Base-by-base conservation (phyloP, 2,888 invertebrate genomes). In the Barypeithes pellucidus region DNA sequence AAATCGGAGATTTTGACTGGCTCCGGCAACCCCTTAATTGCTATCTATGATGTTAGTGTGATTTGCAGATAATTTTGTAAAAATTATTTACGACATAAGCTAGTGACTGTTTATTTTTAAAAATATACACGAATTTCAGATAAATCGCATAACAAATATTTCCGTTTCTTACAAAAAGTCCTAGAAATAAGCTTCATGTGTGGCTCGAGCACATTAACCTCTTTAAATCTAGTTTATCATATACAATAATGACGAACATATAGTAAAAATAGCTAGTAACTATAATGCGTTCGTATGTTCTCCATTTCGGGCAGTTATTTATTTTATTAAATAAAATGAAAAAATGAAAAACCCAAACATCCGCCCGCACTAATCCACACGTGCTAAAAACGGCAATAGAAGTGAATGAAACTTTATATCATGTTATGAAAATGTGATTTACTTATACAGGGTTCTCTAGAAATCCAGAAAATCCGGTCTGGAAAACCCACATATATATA, bases 321-420 rank as follows among this genome's bases (percentile, higher is more conserved):
- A 66, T 72, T 72, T 66, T 71, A 66, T 66, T 65, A 72, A 72
- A 59, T 60, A 43, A 24, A 54, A 54, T 54, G 20, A 59, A 65
- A 65, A 61, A 52, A 66, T n/a, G 9, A 50, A 72, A 72, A 59
- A 66, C 45, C 60, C 66, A 66, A 72, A 72, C 72, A 72, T 72
- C 72, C 72, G 72, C 50, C 12, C 66, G 50, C n/a, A 43, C 61
- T 22, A 66, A n/a, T 66, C 60, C 61, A 66, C 66, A 72, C 72
- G 72, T 72, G 72, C 72, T 72, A 66, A 59, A 66, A 66, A 70
- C 47, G 18, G 43, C 29, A 50, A 41, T 41, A 36, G 14, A 33
- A 7, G 20, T 18, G 4, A 52, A 62, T 61, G 69, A 69, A 62
- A 62, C 39, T 36, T n/a, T 39, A 69, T 52, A 69, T 41, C 60